Conservation (phyloP, 1,140 invertebrate genomes). For the Aphis gossypii region DNA sequence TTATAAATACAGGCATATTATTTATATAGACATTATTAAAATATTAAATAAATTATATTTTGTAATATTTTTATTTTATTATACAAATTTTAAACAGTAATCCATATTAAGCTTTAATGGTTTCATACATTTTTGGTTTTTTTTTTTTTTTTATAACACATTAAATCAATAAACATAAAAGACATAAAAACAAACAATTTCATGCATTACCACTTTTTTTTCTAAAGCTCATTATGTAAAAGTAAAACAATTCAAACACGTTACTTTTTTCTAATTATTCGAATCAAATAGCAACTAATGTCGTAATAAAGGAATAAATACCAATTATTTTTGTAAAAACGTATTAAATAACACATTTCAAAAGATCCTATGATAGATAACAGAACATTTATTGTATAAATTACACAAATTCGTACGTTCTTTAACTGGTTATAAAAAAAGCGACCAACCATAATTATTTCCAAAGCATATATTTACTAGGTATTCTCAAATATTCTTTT, state of each 20-base stretch:
- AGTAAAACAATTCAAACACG: not conserved
- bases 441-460: not conserved
- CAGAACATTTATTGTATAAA: not conserved
- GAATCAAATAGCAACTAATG: not conserved
- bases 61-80: not conserved
- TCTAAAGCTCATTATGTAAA: not conserved
- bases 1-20: not conserved
- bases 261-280: not conserved
- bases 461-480: not conserved
- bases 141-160: not conserved
- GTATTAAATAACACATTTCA: not conserved
- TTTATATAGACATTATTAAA: too few relatives aligned
- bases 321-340: conserved; percentile 18
- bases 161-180: not conserved
- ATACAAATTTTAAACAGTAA: not conserved
- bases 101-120: not conserved
- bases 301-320: conserved; percentile 10
- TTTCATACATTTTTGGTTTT: not conserved
- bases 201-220: not conserved
- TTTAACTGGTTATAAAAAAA: not conserved
- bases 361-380: not conserved
- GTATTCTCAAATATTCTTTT: not conserved
- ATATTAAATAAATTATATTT: not conserved
- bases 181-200: not conserved
- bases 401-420: not conserved